Conservation (phyloP, 2,113 vertebrate genomes). For the Datnioides undecimradiatus region DNA sequence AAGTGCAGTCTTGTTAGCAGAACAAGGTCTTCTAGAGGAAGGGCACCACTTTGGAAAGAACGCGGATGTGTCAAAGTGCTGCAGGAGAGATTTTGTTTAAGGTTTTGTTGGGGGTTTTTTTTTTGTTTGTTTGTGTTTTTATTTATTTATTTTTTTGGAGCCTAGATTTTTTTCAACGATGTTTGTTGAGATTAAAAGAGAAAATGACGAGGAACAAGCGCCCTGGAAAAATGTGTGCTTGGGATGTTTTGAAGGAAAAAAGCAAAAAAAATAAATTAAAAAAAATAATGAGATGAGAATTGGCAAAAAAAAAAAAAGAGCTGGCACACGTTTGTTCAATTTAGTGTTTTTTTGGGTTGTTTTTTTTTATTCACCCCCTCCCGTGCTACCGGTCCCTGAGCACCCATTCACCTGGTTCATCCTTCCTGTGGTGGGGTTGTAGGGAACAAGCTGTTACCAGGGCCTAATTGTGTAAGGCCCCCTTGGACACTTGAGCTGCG, state of each 20-base stretch:
- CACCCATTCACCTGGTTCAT: conserved; percentile 56
- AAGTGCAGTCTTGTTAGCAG: conserved; percentile 33
- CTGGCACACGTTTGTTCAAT: conserved; percentile 4
- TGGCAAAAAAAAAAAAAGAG: conserved; percentile 6
- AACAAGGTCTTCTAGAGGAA: conserved; percentile 15
- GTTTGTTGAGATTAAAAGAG: conserved; percentile 11
- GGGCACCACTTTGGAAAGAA: conserved; percentile 2
- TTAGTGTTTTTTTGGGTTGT: not conserved
- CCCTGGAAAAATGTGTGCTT: not conserved
- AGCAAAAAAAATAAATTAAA: too few relatives aligned
- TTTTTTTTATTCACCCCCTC: too few relatives aligned
- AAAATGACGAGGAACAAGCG: conserved; percentile 10
- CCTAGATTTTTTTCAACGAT: not conserved
- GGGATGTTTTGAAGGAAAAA: conserved; percentile 23
- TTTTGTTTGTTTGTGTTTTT: too few relatives aligned
- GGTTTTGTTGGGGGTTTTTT: too few relatives aligned
- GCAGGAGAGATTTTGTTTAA: not conserved
- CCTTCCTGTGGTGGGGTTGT: conserved; percentile 15
- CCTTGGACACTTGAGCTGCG: conserved; percentile 47
- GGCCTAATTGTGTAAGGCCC: conserved; percentile 60
- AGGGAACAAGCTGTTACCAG: conserved; percentile 50
- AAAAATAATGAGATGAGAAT: conserved; percentile 39
- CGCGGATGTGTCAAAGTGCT: not conserved
- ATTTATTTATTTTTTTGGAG: not conserved
- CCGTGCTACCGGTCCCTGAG: conserved; percentile 5